phyloP scores from a whole-genome alignment of 2,113 vertebrate genomes.

The Megaceryle maxima region DNA sequence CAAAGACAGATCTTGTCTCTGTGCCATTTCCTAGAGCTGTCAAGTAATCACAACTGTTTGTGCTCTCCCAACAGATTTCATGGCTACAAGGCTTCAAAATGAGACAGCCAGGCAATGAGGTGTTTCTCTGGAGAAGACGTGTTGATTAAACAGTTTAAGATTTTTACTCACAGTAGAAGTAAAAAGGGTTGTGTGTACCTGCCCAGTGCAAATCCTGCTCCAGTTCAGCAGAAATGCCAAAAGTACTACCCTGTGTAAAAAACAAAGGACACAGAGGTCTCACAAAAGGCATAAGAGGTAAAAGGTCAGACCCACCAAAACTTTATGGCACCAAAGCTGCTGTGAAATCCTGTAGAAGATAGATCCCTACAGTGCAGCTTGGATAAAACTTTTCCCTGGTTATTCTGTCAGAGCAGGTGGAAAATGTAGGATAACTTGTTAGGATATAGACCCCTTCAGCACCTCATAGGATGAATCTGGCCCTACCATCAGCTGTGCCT shows the following conservation, averaged over 20 bases:
- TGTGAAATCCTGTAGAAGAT: neutral
- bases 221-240: neutral
- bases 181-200: neutral
- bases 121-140: neutral
- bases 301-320: neutral
- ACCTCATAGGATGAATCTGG: neutral
- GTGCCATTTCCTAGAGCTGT: slow-evolving; percentile 34
- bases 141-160: slow-evolving; percentile 10
- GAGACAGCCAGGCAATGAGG: slow-evolving; percentile 19
- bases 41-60: slow-evolving; percentile 45
- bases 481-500: neutral
- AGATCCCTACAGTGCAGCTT: neutral
- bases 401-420: neutral
- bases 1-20: neutral
- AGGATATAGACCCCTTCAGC: neutral
- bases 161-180: slow-evolving; percentile 2
- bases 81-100: slow-evolving; percentile 33
- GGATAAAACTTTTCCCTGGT: neutral
- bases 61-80: slow-evolving; percentile 50
- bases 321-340: neutral
- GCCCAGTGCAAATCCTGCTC: neutral
- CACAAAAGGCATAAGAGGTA: neutral
- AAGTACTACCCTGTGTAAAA: neutral
- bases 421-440: neutral
- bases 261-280: neutral